Base-by-base conservation (phyloP, 2,888 invertebrate genomes). In the Dynastes grantii region DNA sequence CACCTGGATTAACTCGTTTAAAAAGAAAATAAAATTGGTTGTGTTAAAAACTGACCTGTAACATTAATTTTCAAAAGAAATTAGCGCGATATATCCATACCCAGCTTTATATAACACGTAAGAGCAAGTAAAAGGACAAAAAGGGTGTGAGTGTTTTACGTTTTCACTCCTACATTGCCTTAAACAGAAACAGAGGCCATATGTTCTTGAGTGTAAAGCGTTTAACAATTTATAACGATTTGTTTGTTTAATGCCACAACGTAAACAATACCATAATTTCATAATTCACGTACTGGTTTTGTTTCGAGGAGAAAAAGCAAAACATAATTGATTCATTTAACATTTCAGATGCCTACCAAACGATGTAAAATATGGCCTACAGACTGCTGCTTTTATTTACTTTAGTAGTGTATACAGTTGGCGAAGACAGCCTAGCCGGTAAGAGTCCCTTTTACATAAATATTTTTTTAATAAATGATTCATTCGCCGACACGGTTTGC, bases 281-380 rank as follows among this genome's bases (percentile, higher is more conserved):
- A 55, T 55, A n/a, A 55, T 55, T 55, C 27, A 61, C 61, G 22
- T 29, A 61, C 27, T 29, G 9, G 61, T 61, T 61, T 61, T 22
- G 11, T 16, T 37, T 29, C 55, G 55, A 6, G 11, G 45, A 55
- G 55, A 55, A 55, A 55, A 55, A 55, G 5, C 11, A 61, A 61
- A 6, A 29, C 61, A 61, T 61, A 61, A 61, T 61, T 61, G 13
- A 6, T 29, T 61, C 61, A 29, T 61, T 61, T 29, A 61, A 61
- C 22, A 51, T 68, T 68, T 68, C 68, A 68, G 68, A 68, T 68
- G 68, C 68, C 68, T 45, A 68, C 68, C 49, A 68, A 68, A 68
- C 45, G 51, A 68, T 37, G 68, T 68, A 51, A 68, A 68, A 68
- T 49, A 68, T 68, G 68, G 68, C 68, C n/a, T 51, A 45, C 49